These are phyloP conservation scores for Riparia riparia DNA, from an alignment of 2,113 vertebrate species.

Conservation along the genomic window DNA sequence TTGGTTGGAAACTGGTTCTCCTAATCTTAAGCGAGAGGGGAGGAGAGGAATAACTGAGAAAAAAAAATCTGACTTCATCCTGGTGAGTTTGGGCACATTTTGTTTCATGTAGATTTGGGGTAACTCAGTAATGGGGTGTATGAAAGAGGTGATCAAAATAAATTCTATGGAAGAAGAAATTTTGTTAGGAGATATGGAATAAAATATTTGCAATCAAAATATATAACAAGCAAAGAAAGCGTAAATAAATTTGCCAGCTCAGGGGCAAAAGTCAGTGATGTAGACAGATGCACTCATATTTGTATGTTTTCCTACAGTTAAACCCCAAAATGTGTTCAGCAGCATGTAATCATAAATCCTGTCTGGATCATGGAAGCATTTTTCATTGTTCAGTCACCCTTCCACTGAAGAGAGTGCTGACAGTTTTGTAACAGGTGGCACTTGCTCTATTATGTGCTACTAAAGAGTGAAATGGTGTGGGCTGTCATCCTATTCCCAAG, in stretches of 20 bases:
- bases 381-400: constrained; percentile 11
- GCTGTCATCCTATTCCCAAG: constrained; percentile 59
- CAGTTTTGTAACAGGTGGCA: constrained; percentile 58
- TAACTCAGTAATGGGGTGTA: neutral
- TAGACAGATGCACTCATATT: neutral
- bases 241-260: neutral
- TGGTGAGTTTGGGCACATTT: neutral
- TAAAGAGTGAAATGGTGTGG: neutral
- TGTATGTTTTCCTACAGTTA: neutral
- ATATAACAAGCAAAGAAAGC: neutral
- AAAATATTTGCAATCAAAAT: neutral
- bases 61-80: neutral
- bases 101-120: neutral
- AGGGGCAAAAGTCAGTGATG: neutral
- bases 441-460: constrained; percentile 53
- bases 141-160: neutral
- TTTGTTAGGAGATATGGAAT: neutral
- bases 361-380: neutral
- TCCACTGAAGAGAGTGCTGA: neutral
- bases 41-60: neutral
- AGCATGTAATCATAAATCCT: constrained; percentile 35
- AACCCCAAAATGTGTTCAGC: neutral
- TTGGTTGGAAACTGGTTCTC: neutral
- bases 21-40: neutral
- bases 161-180: neutral